Conservation (phyloP, 2,888 invertebrate species). For the Ophraella communa region DNA sequence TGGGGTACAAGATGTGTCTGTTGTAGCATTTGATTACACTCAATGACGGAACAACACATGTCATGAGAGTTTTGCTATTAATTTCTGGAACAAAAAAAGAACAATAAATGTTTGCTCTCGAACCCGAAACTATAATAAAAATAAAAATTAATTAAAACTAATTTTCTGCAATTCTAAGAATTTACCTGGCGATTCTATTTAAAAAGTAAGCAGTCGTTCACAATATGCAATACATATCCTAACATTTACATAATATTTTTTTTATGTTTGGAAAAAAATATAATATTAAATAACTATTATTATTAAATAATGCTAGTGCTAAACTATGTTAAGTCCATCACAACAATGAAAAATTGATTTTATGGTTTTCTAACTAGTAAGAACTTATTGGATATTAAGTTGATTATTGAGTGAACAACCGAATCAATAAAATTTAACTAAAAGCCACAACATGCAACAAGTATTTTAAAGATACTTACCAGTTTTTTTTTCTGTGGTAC, state of each 20-base stretch:
- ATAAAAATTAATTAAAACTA: no score
- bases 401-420: constrained; percentile 8
- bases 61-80: constrained; percentile 8
- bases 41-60: constrained; percentile 16
- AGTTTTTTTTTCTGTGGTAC: neutral
- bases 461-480: neutral
- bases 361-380: neutral
- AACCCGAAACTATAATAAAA: neutral
- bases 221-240: neutral
- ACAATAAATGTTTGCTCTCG: neutral
- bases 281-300: constrained; percentile 1
- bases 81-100: constrained; percentile 13
- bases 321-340: constrained; percentile 5
- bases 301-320: neutral
- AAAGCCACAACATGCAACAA: constrained; percentile 3
- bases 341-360: neutral
- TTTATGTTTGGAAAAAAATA: no score
- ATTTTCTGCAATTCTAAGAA: neutral
- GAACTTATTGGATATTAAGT: constrained; percentile 4
- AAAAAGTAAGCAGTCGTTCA: neutral
- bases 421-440: neutral
- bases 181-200: constrained; percentile 1
- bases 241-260: neutral
- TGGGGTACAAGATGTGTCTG: constrained; percentile 9
- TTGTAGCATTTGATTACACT: constrained; percentile 12